phyloP scores from a whole-genome alignment of 2,888 invertebrate genomes.

The Ennomos quercinarius region DNA sequence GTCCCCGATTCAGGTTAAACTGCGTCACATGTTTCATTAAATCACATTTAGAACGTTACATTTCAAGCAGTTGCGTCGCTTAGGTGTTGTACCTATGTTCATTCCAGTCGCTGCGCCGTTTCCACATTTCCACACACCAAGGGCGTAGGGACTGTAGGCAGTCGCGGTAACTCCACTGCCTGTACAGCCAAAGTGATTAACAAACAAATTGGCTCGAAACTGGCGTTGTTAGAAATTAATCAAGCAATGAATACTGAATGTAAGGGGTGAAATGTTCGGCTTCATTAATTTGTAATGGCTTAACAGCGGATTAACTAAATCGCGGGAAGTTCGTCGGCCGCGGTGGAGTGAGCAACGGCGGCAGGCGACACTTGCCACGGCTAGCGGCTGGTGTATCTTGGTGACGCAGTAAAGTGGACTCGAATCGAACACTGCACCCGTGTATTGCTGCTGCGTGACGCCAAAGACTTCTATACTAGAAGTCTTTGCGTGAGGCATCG shows the following conservation, averaged over 20 bases:
- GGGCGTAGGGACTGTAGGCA: constrained; percentile 23
- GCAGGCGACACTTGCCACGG: no score
- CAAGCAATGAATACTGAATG: constrained; percentile 38
- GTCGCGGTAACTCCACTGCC: constrained; percentile 27
- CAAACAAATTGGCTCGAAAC: constrained; percentile 37
- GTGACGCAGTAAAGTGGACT: constrained; percentile 9
- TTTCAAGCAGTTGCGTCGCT: constrained; percentile 16
- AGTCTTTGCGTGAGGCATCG: constrained; percentile 21
- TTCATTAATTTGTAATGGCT: constrained; percentile 47
- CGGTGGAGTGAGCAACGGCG: not conserved
- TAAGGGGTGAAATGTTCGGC: constrained; percentile 32
- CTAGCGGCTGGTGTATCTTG: constrained; percentile 4
- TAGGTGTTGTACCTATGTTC: constrained; percentile 10
- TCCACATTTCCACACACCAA: constrained; percentile 30
- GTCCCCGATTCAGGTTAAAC: constrained; percentile 9
- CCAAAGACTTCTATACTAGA: no score
- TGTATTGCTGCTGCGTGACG: constrained; percentile 14
- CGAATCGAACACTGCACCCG: constrained; percentile 24
- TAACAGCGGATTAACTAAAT: constrained; percentile 42
- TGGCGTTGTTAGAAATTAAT: constrained; percentile 41
- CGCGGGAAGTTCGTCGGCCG: constrained; percentile 20
- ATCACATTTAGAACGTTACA: constrained; percentile 17
- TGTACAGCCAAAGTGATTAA: constrained; percentile 35
- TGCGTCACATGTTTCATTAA: constrained; percentile 16
- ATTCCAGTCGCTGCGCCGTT: constrained; percentile 29